Conservation (phyloP, 2,888 invertebrate genomes). For the Cantharis flavilabris region DNA sequence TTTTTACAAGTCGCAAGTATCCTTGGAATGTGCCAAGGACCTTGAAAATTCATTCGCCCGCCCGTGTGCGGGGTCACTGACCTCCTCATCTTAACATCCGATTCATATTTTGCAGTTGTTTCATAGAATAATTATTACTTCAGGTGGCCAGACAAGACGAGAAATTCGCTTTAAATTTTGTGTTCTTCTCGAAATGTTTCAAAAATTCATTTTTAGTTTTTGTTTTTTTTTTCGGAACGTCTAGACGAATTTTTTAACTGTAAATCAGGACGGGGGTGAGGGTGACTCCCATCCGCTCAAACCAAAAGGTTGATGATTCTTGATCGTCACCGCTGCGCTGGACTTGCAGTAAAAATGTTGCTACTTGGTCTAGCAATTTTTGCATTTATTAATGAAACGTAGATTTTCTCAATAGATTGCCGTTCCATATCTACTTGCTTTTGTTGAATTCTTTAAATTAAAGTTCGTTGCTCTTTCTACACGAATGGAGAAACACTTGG, state of each 20-base stretch:
- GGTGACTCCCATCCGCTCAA: not conserved
- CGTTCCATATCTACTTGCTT: not conserved
- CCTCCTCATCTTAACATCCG: slow-evolving; percentile 15
- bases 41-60: slow-evolving; percentile 44
- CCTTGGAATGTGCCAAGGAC: slow-evolving; percentile 47
- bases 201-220: not conserved
- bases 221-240: not conserved
- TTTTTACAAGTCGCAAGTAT: slow-evolving; percentile 35
- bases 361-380: not conserved
- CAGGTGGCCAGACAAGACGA: slow-evolving; percentile 23
- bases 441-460: not conserved
- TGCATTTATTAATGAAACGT: not conserved
- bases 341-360: not conserved
- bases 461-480: not conserved
- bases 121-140: slow-evolving; percentile 16
- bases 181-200: not conserved
- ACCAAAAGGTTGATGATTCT: not conserved
- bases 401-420: not conserved
- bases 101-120: slow-evolving; percentile 22
- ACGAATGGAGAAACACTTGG: not conserved
- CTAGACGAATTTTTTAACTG: not conserved
- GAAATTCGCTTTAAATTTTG: not conserved
- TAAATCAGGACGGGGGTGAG: not conserved
- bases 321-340: not conserved
- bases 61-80: slow-evolving; percentile 39